Evolutionary conservation across 64 coral and sea anemone species (phyloP), one percentile per base, ranked within the genome.

Genomic region (Orbicella faveolata): DNA sequence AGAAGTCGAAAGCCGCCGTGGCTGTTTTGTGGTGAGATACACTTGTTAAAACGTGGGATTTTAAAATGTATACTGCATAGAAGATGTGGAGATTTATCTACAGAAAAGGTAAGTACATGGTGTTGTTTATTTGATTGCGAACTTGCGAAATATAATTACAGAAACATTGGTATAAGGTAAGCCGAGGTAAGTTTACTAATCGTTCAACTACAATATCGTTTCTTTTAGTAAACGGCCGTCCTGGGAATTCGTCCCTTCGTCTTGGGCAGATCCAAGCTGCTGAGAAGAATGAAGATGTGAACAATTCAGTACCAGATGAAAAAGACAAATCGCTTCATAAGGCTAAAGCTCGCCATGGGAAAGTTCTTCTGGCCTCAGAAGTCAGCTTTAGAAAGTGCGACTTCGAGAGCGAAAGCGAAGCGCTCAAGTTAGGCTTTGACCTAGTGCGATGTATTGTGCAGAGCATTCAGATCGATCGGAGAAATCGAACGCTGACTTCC

Each of bases 251-350:
- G 34, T 89, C 92, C n/a, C 80, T 89, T 94, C 79, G 92, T 79
- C 79, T 89, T 84, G 92, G 92, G 80, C 87, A 94, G 54, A 72
- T 94, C 78, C 92, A 89, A 89, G 80, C 87, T 76, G 87, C 92
- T 94, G 92, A 89, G n/a, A 89, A 94, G 87, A 94, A 89, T 4
- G 80, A 89, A 30, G 87, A 83, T 20, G 61, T 14, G 12, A 94
- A 77, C 10, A 76, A 84, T 44, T 9, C 73, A 65, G 17, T 44
- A 9, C 8, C 14, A 52, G 77, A 78, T 1, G 73, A 85, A 57
- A 83, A 85, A 4, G 87, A 21, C 5, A 54, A 51, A 21, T 37
- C 34, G 23, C 67, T 30, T 41, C 84, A 66, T 74, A 15, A 61
- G 79, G 6, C 76, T 7, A 39, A 12, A 16, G 23, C 39, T 39